These are phyloP conservation scores for Morus bassanus DNA, from an alignment of 2,797 vertebrate species.

Conservation along the genomic window DNA sequence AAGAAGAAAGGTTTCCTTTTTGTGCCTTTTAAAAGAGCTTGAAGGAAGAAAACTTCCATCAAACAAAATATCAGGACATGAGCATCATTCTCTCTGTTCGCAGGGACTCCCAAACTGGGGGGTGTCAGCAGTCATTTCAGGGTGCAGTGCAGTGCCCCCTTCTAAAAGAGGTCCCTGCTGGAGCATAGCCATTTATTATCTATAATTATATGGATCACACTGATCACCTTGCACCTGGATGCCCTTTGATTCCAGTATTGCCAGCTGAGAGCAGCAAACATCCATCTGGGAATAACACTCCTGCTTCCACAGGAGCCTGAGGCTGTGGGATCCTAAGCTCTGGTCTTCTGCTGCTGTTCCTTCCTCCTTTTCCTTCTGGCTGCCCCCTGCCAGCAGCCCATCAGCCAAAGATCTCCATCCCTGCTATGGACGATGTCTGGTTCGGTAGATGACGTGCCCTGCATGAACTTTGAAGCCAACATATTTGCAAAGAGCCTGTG, in stretches of 20 bases:
- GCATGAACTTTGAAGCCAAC: slow-evolving; percentile 84
- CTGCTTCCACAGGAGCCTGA: not conserved
- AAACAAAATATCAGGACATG: not conserved
- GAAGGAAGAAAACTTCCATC: not conserved
- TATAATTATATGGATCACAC: not conserved
- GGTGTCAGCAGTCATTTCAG: not conserved
- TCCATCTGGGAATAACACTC: not conserved
- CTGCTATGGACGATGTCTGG: slow-evolving; percentile 76
- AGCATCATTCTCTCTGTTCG: not conserved
- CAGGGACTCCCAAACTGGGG: not conserved
- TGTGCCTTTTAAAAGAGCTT: not conserved
- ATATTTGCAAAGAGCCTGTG: slow-evolving; percentile 84
- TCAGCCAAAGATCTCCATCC: not conserved
- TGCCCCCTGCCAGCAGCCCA: not conserved
- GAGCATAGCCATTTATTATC: not conserved
- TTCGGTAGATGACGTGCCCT: slow-evolving; percentile 67
- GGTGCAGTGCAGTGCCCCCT: not conserved
- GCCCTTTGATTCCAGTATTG: not conserved
- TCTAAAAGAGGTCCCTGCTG: not conserved
- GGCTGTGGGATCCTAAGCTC: not conserved
- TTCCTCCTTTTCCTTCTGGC: not conserved
- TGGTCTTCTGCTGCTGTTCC: not conserved
- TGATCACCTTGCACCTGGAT: not conserved
- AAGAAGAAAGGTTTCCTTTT: not conserved
- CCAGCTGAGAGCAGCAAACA: not conserved